phyloP scores from a whole-genome alignment of 2,113 vertebrate species.

The Percina caprodes region DNA sequence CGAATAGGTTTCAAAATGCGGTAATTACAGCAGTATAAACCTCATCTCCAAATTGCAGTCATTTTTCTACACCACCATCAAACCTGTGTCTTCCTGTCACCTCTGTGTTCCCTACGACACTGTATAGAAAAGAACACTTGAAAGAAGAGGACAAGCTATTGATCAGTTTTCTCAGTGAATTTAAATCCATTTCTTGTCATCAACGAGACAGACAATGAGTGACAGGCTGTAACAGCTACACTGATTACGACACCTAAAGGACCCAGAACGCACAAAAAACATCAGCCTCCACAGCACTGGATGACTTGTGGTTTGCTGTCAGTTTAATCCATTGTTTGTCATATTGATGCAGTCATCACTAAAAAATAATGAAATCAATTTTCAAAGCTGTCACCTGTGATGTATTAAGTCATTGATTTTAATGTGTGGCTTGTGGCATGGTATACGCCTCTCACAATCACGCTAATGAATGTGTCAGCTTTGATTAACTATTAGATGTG shows the following conservation, averaged over 20 bases:
- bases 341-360: conserved; percentile 59
- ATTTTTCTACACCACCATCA: neutral
- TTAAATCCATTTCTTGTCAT: conserved; percentile 15
- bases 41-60: neutral
- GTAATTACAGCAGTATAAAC: conserved; percentile 10
- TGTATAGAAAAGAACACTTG: neutral
- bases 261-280: neutral
- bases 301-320: conserved; percentile 18
- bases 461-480: conserved; percentile 78
- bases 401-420: conserved; percentile 77
- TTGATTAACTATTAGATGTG: conserved; percentile 75
- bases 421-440: conserved; percentile 64
- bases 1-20: conserved; percentile 3
- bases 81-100: neutral
- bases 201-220: conserved; percentile 15
- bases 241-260: conserved; percentile 8
- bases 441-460: conserved; percentile 77
- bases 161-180: conserved; percentile 21
- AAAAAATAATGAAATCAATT: conserved; percentile 75
- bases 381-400: conserved; percentile 67
- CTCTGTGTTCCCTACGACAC: neutral
- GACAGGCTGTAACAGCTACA: neutral
- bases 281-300: neutral
- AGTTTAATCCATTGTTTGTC: conserved; percentile 58
- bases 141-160: neutral